Evolutionary conservation across 2,797 vertebrate species (phyloP).

Genomic region (Varecia variegata): DNA sequence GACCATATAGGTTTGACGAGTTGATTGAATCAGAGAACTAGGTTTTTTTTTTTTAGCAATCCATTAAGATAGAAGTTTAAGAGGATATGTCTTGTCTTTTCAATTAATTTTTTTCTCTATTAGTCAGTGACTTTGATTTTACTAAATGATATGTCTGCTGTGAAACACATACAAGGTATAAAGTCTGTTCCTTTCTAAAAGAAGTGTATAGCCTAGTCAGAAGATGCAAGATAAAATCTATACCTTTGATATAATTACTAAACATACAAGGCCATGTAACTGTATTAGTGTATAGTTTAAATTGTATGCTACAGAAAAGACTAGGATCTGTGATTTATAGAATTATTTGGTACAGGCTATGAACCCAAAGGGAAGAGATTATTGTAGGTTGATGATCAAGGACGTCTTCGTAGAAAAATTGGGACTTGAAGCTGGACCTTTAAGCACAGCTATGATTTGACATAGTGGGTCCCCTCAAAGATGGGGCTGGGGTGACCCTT

Average conservation of each 20-base stretch:
- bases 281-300: neutral
- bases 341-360: neutral
- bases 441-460: neutral
- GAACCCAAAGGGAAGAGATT: neutral
- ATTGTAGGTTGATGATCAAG: neutral
- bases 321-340: neutral
- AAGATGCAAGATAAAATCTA: constrained; percentile 47
- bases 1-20: neutral
- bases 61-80: neutral
- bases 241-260: constrained; percentile 21
- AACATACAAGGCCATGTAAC: neutral
- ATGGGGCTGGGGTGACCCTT: neutral
- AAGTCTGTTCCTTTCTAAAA: neutral
- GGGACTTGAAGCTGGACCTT: neutral
- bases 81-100: neutral
- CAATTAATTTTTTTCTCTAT: neutral
- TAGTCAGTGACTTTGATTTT: neutral
- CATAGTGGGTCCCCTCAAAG: neutral
- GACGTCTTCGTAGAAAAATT: neutral
- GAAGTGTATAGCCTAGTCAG: neutral
- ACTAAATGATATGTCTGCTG: neutral
- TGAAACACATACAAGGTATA: neutral
- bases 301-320: neutral
- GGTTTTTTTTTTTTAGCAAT: neutral
- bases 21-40: constrained; percentile 15